Conservation (phyloP, 2,888 invertebrate genomes). For the Chaitophorus viminalis region DNA sequence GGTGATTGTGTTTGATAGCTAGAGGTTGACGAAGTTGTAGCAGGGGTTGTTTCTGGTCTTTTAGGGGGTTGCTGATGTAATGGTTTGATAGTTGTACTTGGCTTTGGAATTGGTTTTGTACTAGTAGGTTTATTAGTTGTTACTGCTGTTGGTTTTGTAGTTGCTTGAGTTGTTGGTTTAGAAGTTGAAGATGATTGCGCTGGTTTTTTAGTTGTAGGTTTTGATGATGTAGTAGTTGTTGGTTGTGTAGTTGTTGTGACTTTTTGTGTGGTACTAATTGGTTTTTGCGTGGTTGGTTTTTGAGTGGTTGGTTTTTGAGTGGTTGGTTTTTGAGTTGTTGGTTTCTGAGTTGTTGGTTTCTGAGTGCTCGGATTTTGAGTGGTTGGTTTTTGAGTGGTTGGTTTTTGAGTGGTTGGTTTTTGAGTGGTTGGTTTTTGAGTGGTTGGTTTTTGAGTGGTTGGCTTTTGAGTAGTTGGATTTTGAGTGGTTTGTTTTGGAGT, state of each 20-base stretch:
- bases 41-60: constrained; percentile 29
- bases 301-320: constrained; percentile 30
- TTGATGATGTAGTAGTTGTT: constrained; percentile 63
- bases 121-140: constrained; percentile 6
- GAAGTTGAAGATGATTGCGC: background rate
- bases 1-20: constrained; percentile 36
- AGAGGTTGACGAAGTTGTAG: constrained; percentile 35
- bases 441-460: constrained; percentile 45
- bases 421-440: constrained; percentile 8
- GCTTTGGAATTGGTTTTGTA: constrained; percentile 23
- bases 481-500: constrained; percentile 28
- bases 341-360: constrained; percentile 63
- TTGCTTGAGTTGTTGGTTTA: constrained; percentile 62
- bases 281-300: constrained; percentile 42
- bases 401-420: constrained; percentile 16
- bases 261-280: constrained; percentile 34
- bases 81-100: constrained; percentile 57
- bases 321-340: constrained; percentile 28
- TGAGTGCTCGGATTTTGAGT: constrained; percentile 63
- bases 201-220: constrained; percentile 62
- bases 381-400: constrained; percentile 35
- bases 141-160: constrained; percentile 43
- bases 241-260: constrained; percentile 62
- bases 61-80: constrained; percentile 27
- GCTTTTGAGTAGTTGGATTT: constrained; percentile 9